A percentile compares a stretch with the other conserved stretches of the same genome.
Evolutionary conservation across 1,140 invertebrate species (phyloP).

Genomic region (Drosophila ficusphila): DNA sequence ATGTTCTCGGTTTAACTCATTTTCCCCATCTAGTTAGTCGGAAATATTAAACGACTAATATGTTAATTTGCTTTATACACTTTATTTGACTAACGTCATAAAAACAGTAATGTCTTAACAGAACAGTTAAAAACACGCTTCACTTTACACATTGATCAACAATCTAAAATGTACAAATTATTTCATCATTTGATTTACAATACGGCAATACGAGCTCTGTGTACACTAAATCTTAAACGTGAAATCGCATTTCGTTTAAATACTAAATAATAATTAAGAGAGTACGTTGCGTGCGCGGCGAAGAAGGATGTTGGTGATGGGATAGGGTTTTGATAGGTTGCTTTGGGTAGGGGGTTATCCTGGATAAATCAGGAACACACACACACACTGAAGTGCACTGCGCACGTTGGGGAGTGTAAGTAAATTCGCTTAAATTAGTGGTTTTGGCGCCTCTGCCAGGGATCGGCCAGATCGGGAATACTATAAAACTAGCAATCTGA

Average conservation of each 20-base stretch:
- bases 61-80: conserved; percentile 51
- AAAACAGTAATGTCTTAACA: conserved; percentile 66
- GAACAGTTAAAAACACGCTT: conserved; percentile 58
- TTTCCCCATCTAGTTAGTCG: too few relatives aligned
- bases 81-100: conserved; percentile 77
- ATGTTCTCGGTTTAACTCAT: too few relatives aligned
- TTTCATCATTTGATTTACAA: conserved; percentile 37
- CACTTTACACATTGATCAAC: conserved; percentile 77
- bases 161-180: conserved; percentile 66
- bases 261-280: conserved; percentile 82
- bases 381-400: conserved; percentile 37
- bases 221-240: conserved; percentile 53
- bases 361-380: conserved; percentile 39
- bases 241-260: conserved; percentile 58
- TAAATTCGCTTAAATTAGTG: conserved; percentile 66
- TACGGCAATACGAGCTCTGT: conserved; percentile 43
- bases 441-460: conserved; percentile 36
- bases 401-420: conserved; percentile 38
- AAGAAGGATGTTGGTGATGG: not conserved
- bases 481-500: conserved; percentile 76
- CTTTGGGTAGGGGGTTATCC: conserved; percentile 2
- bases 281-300: conserved; percentile 54
- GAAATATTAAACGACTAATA: not conserved
- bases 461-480: conserved; percentile 60
- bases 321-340: not conserved